These are phyloP conservation scores for Epizoanthus scotinus DNA, from an alignment of 92 coral and sea anemone genomes.

Conservation along the genomic window DNA sequence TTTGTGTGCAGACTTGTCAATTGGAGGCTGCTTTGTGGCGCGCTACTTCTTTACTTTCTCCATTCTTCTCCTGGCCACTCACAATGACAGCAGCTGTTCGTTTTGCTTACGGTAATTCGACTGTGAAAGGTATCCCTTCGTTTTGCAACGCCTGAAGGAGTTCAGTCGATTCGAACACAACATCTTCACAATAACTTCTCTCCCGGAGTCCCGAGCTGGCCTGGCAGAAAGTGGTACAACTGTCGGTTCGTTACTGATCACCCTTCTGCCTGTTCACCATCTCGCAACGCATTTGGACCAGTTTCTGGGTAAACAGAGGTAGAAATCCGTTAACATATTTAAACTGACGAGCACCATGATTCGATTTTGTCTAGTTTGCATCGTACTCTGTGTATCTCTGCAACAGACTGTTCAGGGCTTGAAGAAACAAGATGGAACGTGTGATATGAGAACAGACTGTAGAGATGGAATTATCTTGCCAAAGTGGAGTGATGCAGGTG, in stretches of 20 bases:
- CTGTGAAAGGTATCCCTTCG: constrained; percentile 83
- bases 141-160: constrained; percentile 74
- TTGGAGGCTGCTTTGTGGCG: constrained; percentile 57
- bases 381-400: constrained; percentile 58
- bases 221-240: background rate
- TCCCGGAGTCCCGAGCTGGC: constrained; percentile 6
- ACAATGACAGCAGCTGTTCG: constrained; percentile 91
- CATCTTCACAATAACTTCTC: constrained; percentile 35
- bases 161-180: constrained; percentile 59
- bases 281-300: constrained; percentile 37
- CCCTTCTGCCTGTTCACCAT: constrained; percentile 50
- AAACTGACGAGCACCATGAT: constrained; percentile 52
- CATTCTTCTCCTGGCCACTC: constrained; percentile 72
- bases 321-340: constrained; percentile 67
- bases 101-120: constrained; percentile 73
- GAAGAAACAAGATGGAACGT: constrained; percentile 33
- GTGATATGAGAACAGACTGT: constrained; percentile 62
- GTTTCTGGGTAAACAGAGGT: constrained; percentile 47
- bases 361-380: constrained; percentile 51
- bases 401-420: constrained; percentile 69
- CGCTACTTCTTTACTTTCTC: constrained; percentile 49
- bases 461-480: constrained; percentile 83
- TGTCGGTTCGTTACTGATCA: constrained; percentile 11
- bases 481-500: constrained; percentile 70
- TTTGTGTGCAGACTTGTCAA: constrained; percentile 67